Evolutionary conservation across 2,797 vertebrate species (phyloP).

Genomic region (Eleutherodactylus coqui): DNA sequence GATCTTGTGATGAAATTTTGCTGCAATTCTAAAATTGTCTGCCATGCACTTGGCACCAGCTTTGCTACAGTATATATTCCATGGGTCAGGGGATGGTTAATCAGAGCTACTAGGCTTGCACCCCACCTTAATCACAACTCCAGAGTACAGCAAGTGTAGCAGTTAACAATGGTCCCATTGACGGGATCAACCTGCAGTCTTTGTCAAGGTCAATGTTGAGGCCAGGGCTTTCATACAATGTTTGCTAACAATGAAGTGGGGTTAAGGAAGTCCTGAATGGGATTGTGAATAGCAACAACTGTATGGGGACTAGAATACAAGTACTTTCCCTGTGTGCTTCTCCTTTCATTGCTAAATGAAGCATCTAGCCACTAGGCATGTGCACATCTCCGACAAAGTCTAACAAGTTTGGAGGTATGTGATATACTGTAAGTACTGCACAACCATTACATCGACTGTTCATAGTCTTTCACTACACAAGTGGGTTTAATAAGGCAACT

Average conservation of each 20-base stretch:
- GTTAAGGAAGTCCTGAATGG: constrained; percentile 39
- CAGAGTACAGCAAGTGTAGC: constrained; percentile 64
- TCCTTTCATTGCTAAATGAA: constrained; percentile 26
- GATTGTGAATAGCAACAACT: constrained; percentile 25
- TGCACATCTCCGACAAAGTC: constrained; percentile 6
- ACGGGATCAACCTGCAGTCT: constrained; percentile 65
- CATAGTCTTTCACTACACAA: neutral
- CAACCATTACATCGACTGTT: neutral
- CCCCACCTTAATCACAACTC: constrained; percentile 67
- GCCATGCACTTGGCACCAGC: constrained; percentile 64
- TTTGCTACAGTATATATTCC: constrained; percentile 68
- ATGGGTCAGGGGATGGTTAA: constrained; percentile 67
- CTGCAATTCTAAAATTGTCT: constrained; percentile 69
- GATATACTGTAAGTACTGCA: neutral
- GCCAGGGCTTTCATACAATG: constrained; percentile 60
- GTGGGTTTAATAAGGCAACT: neutral
- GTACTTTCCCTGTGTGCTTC: constrained; percentile 39
- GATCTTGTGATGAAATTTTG: constrained; percentile 65
- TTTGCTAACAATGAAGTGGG: constrained; percentile 57
- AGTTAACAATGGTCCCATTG: constrained; percentile 70
- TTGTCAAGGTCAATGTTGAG: constrained; percentile 74
- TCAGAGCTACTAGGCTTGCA: constrained; percentile 64
- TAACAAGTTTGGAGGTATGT: constrained; percentile 13
- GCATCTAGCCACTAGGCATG: constrained; percentile 15
- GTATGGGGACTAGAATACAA: constrained; percentile 15